These are phyloP conservation scores for Galleria mellonella DNA, from an alignment of 1,140 invertebrate species.

Conservation along the genomic window DNA sequence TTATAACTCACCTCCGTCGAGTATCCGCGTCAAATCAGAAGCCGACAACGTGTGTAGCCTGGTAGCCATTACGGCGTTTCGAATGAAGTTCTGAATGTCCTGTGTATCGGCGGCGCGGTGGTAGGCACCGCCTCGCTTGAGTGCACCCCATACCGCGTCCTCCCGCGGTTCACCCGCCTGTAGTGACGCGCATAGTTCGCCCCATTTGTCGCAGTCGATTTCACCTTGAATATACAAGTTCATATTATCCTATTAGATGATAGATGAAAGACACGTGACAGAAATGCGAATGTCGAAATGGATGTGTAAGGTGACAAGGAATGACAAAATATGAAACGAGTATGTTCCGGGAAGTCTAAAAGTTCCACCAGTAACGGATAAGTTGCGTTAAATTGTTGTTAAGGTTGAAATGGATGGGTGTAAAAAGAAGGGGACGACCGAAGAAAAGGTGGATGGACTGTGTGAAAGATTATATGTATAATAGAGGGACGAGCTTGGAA, in stretches of 20 bases:
- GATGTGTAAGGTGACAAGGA: too few species aligned
- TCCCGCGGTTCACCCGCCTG: constrained; percentile 16
- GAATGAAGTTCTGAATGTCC: constrained; percentile 11
- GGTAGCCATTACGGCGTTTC: constrained; percentile 9
- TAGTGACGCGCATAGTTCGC: constrained; percentile 35
- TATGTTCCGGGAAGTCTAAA: too few species aligned
- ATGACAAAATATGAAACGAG: too few species aligned
- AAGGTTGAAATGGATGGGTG: too few species aligned
- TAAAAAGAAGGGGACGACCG: too few species aligned
- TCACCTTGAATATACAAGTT: constrained; percentile 24
- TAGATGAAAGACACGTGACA: neutral
- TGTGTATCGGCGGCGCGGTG: constrained; percentile 15
- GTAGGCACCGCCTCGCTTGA: constrained; percentile 48
- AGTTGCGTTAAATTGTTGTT: too few species aligned
- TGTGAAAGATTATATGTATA: too few species aligned
- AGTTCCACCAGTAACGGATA: too few species aligned
- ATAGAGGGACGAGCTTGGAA: too few species aligned
- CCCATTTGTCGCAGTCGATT: constrained; percentile 33
- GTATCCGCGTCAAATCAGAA: constrained; percentile 34
- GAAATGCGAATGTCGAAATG: too few species aligned
- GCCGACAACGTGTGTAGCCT: constrained; percentile 42
- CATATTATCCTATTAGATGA: neutral
- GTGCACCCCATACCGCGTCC: constrained; percentile 30
- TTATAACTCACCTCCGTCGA: constrained; percentile 28
- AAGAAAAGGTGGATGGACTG: too few species aligned